A percentile compares a stretch with the other conserved stretches of the same genome.
Conservation (phyloP, 2,113 vertebrate genomes). For the Alaudala cheleensis region DNA sequence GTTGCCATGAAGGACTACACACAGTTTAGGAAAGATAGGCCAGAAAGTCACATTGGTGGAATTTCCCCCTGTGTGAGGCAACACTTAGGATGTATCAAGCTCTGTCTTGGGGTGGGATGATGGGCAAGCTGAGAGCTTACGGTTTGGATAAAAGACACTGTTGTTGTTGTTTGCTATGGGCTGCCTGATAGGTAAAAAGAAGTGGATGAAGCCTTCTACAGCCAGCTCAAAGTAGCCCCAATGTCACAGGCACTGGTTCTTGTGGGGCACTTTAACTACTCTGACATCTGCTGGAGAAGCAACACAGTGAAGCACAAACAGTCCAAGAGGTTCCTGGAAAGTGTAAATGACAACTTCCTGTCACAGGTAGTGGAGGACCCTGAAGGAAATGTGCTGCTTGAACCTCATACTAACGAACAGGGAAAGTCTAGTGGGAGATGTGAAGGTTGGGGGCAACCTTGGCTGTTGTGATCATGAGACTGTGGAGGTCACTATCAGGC, state of each 20-base stretch:
- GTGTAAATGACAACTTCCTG: neutral
- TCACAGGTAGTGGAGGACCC: neutral
- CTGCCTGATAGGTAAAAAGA: neutral
- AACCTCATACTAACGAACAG: neutral
- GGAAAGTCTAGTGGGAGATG: neutral
- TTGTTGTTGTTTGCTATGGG: neutral
- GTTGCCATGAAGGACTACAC: neutral
- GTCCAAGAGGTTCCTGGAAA: neutral
- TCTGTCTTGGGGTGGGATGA: neutral
- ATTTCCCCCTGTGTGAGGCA: neutral
- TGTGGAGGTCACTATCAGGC: neutral
- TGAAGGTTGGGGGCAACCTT: neutral
- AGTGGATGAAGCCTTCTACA: neutral
- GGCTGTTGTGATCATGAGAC: neutral
- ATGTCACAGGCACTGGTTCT: neutral
- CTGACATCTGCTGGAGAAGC: neutral
- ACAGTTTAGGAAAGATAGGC: neutral
- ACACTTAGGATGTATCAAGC: neutral
- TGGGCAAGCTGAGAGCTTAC: neutral
- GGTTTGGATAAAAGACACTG: neutral
- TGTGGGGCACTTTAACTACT: neutral
- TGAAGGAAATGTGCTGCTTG: neutral
- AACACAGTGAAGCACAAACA: neutral
- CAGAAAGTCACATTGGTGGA: neutral
- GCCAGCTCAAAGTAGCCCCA: neutral